These are phyloP conservation scores for Netelia melanura DNA, from an alignment of 2,888 invertebrate genomes.

Conservation along the genomic window DNA sequence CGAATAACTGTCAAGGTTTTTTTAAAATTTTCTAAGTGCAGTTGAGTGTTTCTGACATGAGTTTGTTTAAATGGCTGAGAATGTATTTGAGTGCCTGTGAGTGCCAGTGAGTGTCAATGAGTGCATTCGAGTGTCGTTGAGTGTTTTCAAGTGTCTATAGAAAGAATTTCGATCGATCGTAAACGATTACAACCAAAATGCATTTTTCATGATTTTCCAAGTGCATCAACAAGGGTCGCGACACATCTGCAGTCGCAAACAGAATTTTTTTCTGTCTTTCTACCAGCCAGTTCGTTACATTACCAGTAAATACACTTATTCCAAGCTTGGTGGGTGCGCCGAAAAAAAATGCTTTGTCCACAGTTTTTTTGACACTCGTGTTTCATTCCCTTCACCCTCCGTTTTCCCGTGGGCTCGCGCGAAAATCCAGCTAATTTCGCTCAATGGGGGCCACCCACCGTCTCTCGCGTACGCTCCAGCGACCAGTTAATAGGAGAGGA, in stretches of 20 bases:
- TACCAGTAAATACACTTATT: not conserved
- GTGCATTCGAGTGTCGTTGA: not conserved
- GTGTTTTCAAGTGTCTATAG: not conserved
- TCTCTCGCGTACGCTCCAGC: constrained; percentile 29
- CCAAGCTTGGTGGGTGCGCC: constrained; percentile 18
- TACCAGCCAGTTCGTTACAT: not conserved
- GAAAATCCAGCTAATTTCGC: constrained; percentile 64
- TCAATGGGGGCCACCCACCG: constrained; percentile 39
- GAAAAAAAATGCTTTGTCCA: constrained; percentile 50
- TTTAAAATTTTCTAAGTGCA: not conserved
- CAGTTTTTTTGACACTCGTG: constrained; percentile 11
- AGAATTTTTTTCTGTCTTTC: not conserved
- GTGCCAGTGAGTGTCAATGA: not conserved
- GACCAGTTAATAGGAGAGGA: constrained; percentile 64
- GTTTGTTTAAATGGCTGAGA: not conserved
- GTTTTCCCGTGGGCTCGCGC: constrained; percentile 31
- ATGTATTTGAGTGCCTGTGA: not conserved
- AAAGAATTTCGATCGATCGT: not conserved
- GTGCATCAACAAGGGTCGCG: not conserved
- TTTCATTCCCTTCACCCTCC: constrained; percentile 12
- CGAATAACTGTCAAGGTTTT: not conserved
- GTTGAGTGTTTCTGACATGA: not conserved
- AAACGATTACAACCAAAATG: no score
- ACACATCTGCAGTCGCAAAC: not conserved
- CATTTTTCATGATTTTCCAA: no score